A percentile compares a stretch with the other conserved stretches of the same genome.
Evolutionary conservation across 2,113 vertebrate genomes (phyloP).

Genomic region (Nibea coibor): DNA sequence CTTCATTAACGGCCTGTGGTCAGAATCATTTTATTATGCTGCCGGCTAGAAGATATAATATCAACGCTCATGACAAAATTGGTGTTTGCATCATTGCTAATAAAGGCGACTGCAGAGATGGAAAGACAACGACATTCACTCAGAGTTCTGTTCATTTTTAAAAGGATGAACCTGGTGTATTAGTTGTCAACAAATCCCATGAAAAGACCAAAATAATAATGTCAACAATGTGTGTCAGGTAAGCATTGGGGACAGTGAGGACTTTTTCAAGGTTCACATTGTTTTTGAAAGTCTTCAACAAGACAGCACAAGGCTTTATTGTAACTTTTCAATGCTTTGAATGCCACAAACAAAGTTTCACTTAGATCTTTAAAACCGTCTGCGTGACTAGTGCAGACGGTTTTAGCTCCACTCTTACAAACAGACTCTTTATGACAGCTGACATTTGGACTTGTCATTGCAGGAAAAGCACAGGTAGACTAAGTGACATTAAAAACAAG

Average conservation of each 20-base stretch:
- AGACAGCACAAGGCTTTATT: too few relatives aligned
- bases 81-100: not conserved
- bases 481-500: too few relatives aligned
- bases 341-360: too few relatives aligned
- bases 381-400: too few relatives aligned
- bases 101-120: not conserved
- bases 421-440: not conserved
- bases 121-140: not conserved
- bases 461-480: too few relatives aligned
- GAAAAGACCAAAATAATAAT: not conserved
- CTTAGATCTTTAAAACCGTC: too few relatives aligned
- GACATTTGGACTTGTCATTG: not conserved
- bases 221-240: not conserved
- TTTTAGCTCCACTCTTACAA: too few relatives aligned
- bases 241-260: too few relatives aligned
- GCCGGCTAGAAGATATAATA: not conserved
- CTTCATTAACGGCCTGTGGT: conserved; percentile 80
- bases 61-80: not conserved
- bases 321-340: too few relatives aligned
- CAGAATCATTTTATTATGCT: not conserved
- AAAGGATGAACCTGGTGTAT: not conserved
- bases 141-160: not conserved
- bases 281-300: too few relatives aligned
- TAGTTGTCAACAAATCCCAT: not conserved
- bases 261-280: not conserved